A percentile compares a stretch with the other conserved stretches of the same genome.
phyloP scores from a whole-genome alignment of 35 echinoderm and acorn worm genomes.

The Apostichopus parvimensis region DNA sequence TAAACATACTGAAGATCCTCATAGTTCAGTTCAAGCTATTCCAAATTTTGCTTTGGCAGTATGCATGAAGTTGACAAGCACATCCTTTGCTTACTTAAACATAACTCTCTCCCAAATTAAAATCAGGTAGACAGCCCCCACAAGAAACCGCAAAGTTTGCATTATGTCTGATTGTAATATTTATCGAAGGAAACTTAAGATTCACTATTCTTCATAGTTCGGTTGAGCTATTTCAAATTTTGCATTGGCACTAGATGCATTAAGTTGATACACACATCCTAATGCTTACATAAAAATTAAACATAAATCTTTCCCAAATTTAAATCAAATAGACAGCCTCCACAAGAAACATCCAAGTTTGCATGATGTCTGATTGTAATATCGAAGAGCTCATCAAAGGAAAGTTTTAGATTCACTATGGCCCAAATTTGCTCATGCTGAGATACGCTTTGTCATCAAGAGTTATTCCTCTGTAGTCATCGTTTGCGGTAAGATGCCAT shows the following conservation, averaged over 20 bases:
- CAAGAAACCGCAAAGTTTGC: background rate
- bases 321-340: background rate
- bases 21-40: background rate
- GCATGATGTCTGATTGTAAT: background rate
- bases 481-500: background rate
- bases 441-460: background rate
- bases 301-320: background rate
- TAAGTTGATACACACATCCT: too few species aligned
- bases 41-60: background rate
- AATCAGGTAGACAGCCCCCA: background rate
- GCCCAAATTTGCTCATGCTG: background rate
- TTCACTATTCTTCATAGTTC: background rate
- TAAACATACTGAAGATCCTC: background rate
- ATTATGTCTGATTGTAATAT: background rate
- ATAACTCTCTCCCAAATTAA: background rate
- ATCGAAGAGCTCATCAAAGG: background rate
- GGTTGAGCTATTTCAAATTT: too few species aligned
- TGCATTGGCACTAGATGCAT: too few species aligned
- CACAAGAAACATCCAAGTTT: background rate
- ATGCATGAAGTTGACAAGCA: background rate
- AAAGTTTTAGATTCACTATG: too few species aligned
- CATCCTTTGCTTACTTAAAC: background rate
- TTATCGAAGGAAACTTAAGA: too few species aligned
- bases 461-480: background rate
- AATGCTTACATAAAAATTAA: too few species aligned